Base-by-base conservation (phyloP, 2,888 invertebrate genomes). In the Zeuzera pyrina region DNA sequence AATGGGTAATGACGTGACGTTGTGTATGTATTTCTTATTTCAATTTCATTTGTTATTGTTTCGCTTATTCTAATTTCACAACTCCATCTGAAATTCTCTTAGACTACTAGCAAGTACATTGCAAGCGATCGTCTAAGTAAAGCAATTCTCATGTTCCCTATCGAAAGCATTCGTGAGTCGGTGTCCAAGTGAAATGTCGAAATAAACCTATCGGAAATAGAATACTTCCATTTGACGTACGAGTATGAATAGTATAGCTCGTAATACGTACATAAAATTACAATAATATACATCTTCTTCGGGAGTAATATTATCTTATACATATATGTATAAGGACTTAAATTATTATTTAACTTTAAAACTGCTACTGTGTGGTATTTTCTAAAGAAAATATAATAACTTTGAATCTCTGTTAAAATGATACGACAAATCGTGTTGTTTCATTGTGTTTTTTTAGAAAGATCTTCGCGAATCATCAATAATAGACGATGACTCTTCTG, bases 101-200 rank as follows among this genome's bases (percentile, higher is more conserved):
- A 38, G 45, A 52, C 43, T 50, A 53, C 50, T 55, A 46, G 43
- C 37, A 30, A 51, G 48, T 49, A 64, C 67, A 61, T 57, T 49
- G 57, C 51, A 49, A 63, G 56, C 54, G 63, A 62, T 64, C 64
- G 67, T 69, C 65, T 59, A 57, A 65, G 68, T 79, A 74, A 81
- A 78, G 71, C 72, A 71, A 63, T 79, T 79, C 65, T 67, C 74
- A 57, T 78, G 78, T 79, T 63, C 52, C 53, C 52, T 50, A 59
- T 61, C 64, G 67, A 66, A 61, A 68, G 65, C 61, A 58, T 61
- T 71, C 67, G 67, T 67, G 67, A 64, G 65, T 52, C 57, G 39
- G 40, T 32, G 36, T 34, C 40, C 29, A 48, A 51, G 42, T 50
- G 55, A 57, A 61, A 59, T 62, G 58, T 59, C 58, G 57, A 60